Evolutionary conservation across 2,797 vertebrate genomes (phyloP).

Genomic region (Sebastes elongatus): DNA sequence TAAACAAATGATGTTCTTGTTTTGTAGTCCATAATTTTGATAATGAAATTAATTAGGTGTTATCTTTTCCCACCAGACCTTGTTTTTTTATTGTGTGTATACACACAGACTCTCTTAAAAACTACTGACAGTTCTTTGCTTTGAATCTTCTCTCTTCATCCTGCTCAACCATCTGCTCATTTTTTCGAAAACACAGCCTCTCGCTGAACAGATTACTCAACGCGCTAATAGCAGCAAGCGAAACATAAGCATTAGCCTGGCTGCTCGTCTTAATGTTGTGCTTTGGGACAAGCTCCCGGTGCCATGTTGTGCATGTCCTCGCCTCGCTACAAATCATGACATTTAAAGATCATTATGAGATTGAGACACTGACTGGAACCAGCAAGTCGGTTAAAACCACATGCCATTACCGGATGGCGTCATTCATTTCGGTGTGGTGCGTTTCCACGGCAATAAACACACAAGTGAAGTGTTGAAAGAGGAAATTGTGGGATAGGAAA

Average conservation of each 20-base stretch:
- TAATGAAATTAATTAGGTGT: conserved; percentile 68
- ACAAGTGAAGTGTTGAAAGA: neutral
- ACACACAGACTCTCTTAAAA: conserved; percentile 29
- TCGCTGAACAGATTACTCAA: conserved; percentile 54
- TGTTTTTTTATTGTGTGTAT: conserved; percentile 22
- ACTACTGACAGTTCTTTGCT: conserved; percentile 42
- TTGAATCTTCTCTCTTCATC: conserved; percentile 49
- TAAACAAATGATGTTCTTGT: conserved; percentile 64
- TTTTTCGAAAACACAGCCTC: conserved; percentile 29
- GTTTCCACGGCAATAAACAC: conserved; percentile 32
- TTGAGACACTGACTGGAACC: conserved; percentile 56
- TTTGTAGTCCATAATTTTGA: conserved; percentile 59
- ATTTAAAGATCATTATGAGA: conserved; percentile 74
- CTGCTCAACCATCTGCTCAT: conserved; percentile 61
- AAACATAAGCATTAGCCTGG: conserved; percentile 49
- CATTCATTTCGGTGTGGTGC: conserved; percentile 17
- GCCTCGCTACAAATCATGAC: conserved; percentile 55
- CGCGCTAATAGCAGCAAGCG: conserved; percentile 42
- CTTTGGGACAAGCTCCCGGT: conserved; percentile 54
- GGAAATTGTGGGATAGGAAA: neutral
- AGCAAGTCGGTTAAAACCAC: conserved; percentile 39
- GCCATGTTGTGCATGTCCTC: conserved; percentile 16
- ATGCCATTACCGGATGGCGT: conserved; percentile 37
- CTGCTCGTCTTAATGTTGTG: conserved; percentile 66
- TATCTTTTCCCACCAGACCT: conserved; percentile 65